These are phyloP conservation scores for Hippocampus kuda DNA, from an alignment of 2,797 vertebrate species.

Conservation along the genomic window DNA sequence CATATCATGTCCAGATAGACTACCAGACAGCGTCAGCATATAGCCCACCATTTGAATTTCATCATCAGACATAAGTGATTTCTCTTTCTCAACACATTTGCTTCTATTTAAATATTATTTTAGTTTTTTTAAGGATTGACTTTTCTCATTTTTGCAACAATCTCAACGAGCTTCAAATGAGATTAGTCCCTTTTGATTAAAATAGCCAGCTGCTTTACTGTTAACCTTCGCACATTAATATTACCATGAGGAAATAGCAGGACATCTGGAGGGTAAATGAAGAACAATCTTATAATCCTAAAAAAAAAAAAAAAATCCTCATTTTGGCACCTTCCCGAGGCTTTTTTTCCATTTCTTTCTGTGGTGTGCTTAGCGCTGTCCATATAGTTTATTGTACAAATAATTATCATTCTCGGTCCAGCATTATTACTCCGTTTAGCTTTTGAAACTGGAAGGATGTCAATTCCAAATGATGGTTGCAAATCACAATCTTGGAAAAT, in stretches of 20 bases:
- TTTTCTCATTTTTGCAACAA: conserved; percentile 1
- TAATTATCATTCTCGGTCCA: background rate
- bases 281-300: conserved; percentile 6
- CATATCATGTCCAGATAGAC: background rate
- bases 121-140: background rate
- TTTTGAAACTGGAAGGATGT: background rate
- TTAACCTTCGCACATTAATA: conserved; percentile 2
- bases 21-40: background rate
- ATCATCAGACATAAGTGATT: background rate
- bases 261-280: background rate
- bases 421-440: background rate
- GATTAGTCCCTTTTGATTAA: conserved; percentile 12
- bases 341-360: background rate
- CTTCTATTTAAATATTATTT: background rate
- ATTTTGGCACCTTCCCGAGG: conserved; percentile 7
- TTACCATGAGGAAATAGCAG: background rate
- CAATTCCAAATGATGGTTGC: background rate
- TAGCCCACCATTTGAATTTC: background rate
- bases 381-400: background rate
- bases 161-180: conserved; percentile 6
- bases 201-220: conserved; percentile 6
- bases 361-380: background rate
- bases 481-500: background rate
- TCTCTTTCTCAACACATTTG: background rate
- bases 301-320: background rate